A percentile compares a stretch with the other conserved stretches of the same genome.
phyloP scores from a whole-genome alignment of 1,140 invertebrate genomes.

The Pseudachorutes palmiensis region DNA sequence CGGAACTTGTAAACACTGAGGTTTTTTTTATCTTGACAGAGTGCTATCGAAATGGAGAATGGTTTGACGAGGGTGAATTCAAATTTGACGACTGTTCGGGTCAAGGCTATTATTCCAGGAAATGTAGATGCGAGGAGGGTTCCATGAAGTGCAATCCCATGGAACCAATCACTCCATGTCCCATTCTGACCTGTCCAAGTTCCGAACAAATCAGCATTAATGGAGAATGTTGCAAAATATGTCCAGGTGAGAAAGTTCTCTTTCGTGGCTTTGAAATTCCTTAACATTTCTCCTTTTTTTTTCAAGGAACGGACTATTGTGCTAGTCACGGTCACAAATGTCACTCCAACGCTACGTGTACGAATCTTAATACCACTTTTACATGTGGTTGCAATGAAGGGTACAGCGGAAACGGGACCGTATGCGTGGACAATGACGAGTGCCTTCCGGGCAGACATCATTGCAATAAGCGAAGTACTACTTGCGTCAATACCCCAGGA shows the following conservation, averaged over 20 bases:
- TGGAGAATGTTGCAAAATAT: slow-evolving; percentile 83
- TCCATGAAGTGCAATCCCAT: slow-evolving; percentile 66
- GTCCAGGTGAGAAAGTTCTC: slow-evolving; percentile 57
- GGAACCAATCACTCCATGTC: slow-evolving; percentile 66
- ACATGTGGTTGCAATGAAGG: slow-evolving; percentile 73
- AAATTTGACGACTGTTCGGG: slow-evolving; percentile 60
- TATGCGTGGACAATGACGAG: slow-evolving; percentile 66
- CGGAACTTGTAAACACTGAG: too few species aligned
- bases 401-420: slow-evolving; percentile 65
- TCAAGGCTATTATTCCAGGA: slow-evolving; percentile 1
- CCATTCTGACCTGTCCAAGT: slow-evolving; percentile 65
- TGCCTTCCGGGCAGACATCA: slow-evolving; percentile 64
- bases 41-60: slow-evolving; percentile 23
- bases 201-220: slow-evolving; percentile 68
- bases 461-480: slow-evolving; percentile 63
- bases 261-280: neutral
- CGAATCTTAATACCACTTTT: slow-evolving; percentile 73
- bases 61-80: slow-evolving; percentile 71
- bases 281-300: neutral
- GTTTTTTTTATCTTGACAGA: neutral
- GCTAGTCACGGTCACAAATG: slow-evolving; percentile 66
- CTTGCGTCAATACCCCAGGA: slow-evolving; percentile 68
- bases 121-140: slow-evolving; percentile 68
- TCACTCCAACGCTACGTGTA: slow-evolving; percentile 71
- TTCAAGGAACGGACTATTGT: slow-evolving; percentile 76